Percentiles rank a stretch among this genome's conserved stretches.
phyloP scores from a whole-genome alignment of 2,888 invertebrate genomes.

The Drosophila mettleri region DNA sequence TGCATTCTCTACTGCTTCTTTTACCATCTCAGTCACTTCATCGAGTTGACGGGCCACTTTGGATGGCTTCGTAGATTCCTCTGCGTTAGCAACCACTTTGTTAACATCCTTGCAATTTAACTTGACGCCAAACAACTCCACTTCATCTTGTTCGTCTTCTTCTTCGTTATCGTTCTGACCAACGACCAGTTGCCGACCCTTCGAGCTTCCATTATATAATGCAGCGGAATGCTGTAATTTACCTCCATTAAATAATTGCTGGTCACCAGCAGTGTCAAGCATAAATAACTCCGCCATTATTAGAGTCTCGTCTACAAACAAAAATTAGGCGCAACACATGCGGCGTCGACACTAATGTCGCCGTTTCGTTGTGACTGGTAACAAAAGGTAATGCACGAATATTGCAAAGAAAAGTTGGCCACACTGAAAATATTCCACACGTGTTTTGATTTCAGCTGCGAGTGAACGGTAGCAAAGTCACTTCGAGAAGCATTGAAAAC shows the following conservation, averaged over 20 bases:
- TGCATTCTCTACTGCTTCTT: conserved; percentile 62
- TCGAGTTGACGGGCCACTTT: conserved; percentile 58
- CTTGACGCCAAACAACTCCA: conserved; percentile 67
- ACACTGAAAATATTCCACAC: conserved; percentile 34
- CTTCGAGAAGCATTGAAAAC: conserved; percentile 14
- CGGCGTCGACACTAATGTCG: conserved; percentile 8
- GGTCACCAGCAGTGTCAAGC: conserved; percentile 79
- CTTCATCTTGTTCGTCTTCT: conserved; percentile 58
- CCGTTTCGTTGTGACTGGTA: conserved; percentile 25
- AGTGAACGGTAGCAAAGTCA: conserved; percentile 17
- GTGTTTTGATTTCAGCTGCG: conserved; percentile 53
- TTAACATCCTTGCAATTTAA: conserved; percentile 46
- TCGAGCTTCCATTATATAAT: conserved; percentile 26
- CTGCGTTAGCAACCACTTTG: conserved; percentile 65
- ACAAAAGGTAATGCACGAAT: background rate
- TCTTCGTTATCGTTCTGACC: conserved; percentile 28
- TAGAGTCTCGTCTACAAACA: conserved; percentile 3
- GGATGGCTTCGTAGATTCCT: conserved; percentile 48
- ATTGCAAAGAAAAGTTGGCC: conserved; percentile 13
- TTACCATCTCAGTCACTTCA: conserved; percentile 53
- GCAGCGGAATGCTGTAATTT: background rate
- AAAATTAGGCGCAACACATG: conserved; percentile 29
- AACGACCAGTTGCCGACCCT: conserved; percentile 12
- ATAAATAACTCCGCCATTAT: conserved; percentile 80
- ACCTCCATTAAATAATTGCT: conserved; percentile 59